A percentile compares a stretch with the other conserved stretches of the same genome.
phyloP scores from a whole-genome alignment of 2,113 vertebrate genomes.

The Eubucco bourcierii region DNA sequence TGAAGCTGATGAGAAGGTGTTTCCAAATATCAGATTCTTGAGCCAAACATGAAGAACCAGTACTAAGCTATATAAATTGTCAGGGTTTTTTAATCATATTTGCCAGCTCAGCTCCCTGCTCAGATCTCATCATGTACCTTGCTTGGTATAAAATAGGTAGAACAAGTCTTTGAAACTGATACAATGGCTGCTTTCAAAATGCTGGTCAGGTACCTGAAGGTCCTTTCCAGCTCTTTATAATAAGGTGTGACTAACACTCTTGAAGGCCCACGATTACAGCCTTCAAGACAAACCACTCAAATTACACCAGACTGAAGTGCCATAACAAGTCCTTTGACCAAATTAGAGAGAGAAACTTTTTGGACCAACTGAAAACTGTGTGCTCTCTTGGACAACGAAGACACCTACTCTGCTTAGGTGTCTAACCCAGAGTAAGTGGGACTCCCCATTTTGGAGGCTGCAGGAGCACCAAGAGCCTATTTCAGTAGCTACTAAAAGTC shows the following conservation, averaged over 20 bases:
- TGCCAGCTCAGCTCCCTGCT: neutral
- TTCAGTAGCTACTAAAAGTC: neutral
- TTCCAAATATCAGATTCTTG: neutral
- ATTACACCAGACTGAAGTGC: rapidly evolving
- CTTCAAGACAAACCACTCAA: neutral
- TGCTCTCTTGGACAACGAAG: neutral
- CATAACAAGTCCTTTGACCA: neutral
- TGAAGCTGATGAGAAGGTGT: neutral
- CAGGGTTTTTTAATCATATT: neutral
- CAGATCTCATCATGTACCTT: neutral
- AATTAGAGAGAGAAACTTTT: rapidly evolving
- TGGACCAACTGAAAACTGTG: neutral
- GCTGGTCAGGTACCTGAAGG: neutral
- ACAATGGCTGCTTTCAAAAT: neutral
- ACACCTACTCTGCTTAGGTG: neutral
- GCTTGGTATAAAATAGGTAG: neutral
- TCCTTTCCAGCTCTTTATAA: neutral
- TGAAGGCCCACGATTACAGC: neutral
- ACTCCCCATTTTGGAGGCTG: neutral
- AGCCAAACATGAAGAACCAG: neutral
- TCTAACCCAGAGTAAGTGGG: neutral
- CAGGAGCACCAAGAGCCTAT: neutral
- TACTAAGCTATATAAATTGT: neutral
- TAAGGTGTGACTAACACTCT: rapidly evolving
- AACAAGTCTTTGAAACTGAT: neutral